Conservation (phyloP, 2,888 invertebrate genomes). For the Epinotia demarniana region DNA sequence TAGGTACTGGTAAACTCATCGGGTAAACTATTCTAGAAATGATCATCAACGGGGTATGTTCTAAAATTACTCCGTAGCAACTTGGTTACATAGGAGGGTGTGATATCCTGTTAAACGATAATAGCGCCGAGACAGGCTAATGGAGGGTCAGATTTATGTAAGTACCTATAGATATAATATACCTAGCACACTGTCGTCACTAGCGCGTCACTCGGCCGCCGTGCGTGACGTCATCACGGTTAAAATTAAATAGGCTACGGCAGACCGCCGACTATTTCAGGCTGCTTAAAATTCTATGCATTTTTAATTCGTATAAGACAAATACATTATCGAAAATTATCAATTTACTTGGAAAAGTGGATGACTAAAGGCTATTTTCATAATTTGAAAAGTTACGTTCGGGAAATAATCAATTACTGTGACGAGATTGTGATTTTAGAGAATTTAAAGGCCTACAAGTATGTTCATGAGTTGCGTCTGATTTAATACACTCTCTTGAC, state of each 20-base stretch:
- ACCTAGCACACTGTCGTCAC: constrained; percentile 13
- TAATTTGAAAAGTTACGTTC: background rate
- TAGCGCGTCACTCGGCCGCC: background rate
- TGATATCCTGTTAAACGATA: constrained; percentile 9
- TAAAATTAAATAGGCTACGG: constrained; percentile 8
- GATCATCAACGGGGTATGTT: background rate
- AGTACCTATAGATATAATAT: constrained; percentile 18
- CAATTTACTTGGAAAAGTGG: no score
- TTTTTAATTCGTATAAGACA: background rate
- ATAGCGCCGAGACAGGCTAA: constrained; percentile 25
- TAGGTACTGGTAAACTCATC: no score
- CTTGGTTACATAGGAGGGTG: background rate
- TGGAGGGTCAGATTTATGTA: constrained; percentile 10
- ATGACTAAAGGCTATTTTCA: no score
- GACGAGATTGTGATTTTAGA: no score
- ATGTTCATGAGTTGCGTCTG: background rate
- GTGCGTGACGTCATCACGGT: constrained; percentile 32
- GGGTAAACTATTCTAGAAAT: background rate
- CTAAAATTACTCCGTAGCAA: background rate
- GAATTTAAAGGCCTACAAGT: background rate
- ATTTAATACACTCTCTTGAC: background rate
- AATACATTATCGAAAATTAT: background rate
- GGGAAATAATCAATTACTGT: background rate
- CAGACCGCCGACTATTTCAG: background rate
- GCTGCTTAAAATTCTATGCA: background rate